These are phyloP conservation scores for Cladorhizidae sp. DNA, from an alignment of 37 sponge, comb jelly and placozoan genomes.

Conservation along the genomic window DNA sequence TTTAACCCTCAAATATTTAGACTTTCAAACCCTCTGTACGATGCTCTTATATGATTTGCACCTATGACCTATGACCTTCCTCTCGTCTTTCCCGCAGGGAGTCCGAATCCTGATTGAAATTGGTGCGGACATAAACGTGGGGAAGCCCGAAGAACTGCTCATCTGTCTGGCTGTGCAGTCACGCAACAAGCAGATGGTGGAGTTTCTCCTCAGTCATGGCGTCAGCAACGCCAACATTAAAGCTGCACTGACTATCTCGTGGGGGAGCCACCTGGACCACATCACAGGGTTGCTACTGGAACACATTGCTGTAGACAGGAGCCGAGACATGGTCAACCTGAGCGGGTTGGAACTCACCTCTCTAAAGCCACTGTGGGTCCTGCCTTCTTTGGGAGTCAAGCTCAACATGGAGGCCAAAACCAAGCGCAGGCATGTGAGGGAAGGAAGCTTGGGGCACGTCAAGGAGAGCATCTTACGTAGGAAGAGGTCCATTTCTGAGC, in stretches of 20 bases:
- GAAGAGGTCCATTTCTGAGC: background rate
- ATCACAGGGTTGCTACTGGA: conserved; percentile 58
- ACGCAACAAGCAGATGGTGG: conserved; percentile 45
- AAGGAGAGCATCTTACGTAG: background rate
- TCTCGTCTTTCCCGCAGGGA: conserved; percentile 15
- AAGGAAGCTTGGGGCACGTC: conserved; percentile 15
- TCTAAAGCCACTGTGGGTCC: conserved; percentile 51
- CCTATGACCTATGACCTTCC: no score
- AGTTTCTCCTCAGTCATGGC: conserved; percentile 41
- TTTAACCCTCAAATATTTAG: no score
- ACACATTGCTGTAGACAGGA: conserved; percentile 24
- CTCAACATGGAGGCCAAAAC: no score
- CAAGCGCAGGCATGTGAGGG: background rate
- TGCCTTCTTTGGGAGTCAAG: conserved; percentile 24
- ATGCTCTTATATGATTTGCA: no score
- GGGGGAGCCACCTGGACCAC: conserved; percentile 15
- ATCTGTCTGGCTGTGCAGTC: conserved; percentile 63
- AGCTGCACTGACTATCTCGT: conserved; percentile 49
- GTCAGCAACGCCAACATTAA: conserved; percentile 26
- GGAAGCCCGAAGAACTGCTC: conserved; percentile 38
- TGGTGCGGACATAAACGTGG: conserved; percentile 69
- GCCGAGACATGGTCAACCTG: conserved; percentile 37
- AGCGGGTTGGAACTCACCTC: conserved; percentile 51
- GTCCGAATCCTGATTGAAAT: conserved; percentile 60
- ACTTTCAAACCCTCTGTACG: no score